Conservation (phyloP, 2,113 vertebrate species). For the Phylloscopus whistleri region DNA sequence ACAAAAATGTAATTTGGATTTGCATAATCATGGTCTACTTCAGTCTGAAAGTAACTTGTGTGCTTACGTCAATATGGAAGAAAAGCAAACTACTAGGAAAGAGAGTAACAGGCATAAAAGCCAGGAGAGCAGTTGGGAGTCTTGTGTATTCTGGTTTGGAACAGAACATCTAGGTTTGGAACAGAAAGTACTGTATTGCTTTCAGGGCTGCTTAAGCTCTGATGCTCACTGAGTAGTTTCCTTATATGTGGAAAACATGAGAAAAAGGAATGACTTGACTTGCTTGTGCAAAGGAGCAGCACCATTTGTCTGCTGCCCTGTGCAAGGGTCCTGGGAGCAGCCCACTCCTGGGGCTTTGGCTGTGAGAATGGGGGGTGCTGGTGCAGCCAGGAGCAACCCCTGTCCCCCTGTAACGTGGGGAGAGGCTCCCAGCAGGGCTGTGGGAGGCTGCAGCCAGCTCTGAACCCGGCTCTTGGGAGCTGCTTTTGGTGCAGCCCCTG, state of each 20-base stretch:
- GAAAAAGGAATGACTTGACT: background rate
- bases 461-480: background rate
- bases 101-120: background rate
- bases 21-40: background rate
- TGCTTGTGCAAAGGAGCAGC: background rate
- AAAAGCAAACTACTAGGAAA: background rate
- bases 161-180: background rate
- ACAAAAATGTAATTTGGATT: background rate
- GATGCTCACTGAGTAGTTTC: background rate
- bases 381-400: background rate
- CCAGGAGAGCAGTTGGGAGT: background rate
- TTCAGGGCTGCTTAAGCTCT: background rate
- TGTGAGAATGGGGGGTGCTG: background rate
- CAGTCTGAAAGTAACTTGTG: background rate
- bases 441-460: background rate
- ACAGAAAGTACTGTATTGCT: background rate
- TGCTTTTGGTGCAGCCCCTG: accelerated
- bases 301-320: background rate
- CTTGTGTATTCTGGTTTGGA: background rate
- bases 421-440: background rate
- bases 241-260: background rate
- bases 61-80: background rate
- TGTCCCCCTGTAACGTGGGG: accelerated
- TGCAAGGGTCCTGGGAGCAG: background rate
- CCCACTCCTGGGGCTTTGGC: background rate